Conservation (phyloP, 1,140 invertebrate genomes). For the Samia ricini region DNA sequence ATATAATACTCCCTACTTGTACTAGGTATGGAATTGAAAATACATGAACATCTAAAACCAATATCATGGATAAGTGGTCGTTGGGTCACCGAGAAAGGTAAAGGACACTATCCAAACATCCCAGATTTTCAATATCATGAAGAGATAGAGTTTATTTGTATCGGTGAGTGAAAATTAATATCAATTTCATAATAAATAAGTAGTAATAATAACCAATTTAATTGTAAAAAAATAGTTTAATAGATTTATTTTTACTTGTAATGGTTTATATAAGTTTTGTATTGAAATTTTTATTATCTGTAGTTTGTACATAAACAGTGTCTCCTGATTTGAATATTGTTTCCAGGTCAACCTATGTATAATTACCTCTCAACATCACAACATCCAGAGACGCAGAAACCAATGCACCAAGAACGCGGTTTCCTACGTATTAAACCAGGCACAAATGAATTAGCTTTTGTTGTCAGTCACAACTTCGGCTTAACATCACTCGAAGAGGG, state of each 20-base stretch:
- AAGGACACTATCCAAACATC: constrained; percentile 80
- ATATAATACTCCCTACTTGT: too few species aligned
- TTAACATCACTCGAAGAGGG: constrained; percentile 80
- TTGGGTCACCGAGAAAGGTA: constrained; percentile 78
- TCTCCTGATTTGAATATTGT: too few species aligned
- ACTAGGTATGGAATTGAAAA: not conserved
- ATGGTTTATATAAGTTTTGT: too few species aligned
- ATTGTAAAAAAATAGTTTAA: not conserved
- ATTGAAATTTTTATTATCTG: too few species aligned
- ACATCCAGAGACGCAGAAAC: constrained; percentile 76
- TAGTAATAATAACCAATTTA: not conserved
- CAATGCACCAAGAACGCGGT: constrained; percentile 83
- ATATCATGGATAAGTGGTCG: constrained; percentile 80
- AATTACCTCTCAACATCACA: constrained; percentile 79
- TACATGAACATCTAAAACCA: constrained; percentile 71
- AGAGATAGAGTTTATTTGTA: constrained; percentile 79
- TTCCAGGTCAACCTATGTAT: constrained; percentile 57
- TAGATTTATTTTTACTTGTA: too few species aligned
- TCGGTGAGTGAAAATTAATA: constrained; percentile 47
- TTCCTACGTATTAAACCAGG: constrained; percentile 81
- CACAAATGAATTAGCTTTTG: constrained; percentile 78
- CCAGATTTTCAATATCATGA: constrained; percentile 80
- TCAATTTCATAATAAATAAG: not conserved
- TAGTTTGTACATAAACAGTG: too few species aligned
- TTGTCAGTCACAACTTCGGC: constrained; percentile 82